Percentiles rank a stretch among this genome's conserved stretches.
Conservation (phyloP, 2,797 vertebrate genomes). For the Rallus crepitans region DNA sequence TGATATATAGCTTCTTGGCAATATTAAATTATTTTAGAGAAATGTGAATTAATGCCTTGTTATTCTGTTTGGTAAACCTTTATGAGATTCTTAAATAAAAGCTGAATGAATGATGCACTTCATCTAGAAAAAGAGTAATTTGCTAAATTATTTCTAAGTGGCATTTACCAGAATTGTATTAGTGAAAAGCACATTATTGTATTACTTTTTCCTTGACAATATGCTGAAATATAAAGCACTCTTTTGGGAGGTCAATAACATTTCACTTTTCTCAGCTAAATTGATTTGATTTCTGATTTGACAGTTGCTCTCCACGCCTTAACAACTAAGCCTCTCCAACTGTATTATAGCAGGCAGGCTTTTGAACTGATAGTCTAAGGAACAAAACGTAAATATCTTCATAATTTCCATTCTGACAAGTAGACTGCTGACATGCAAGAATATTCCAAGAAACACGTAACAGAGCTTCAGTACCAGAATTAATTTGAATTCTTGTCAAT, state of each 20-base stretch:
- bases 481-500: not conserved
- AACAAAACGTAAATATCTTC: not conserved
- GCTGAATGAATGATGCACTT: not conserved
- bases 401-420: not conserved
- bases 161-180: not conserved
- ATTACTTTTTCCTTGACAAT: not conserved
- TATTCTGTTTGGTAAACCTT: not conserved
- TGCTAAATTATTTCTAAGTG: not conserved
- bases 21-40: not conserved
- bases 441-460: not conserved
- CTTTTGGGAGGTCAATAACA: not conserved
- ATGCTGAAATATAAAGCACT: not conserved
- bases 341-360: not conserved
- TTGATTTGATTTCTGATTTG: not conserved
- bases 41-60: not conserved
- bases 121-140: not conserved
- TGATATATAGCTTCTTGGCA: not conserved
- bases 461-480: not conserved
- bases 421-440: not conserved
- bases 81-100: not conserved
- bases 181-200: not conserved
- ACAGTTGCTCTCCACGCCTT: not conserved
- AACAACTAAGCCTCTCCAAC: not conserved
- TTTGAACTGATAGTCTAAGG: not conserved
- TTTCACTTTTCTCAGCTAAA: not conserved